phyloP scores from a whole-genome alignment of 2,797 vertebrate species.

The Tenualosa ilisha region DNA sequence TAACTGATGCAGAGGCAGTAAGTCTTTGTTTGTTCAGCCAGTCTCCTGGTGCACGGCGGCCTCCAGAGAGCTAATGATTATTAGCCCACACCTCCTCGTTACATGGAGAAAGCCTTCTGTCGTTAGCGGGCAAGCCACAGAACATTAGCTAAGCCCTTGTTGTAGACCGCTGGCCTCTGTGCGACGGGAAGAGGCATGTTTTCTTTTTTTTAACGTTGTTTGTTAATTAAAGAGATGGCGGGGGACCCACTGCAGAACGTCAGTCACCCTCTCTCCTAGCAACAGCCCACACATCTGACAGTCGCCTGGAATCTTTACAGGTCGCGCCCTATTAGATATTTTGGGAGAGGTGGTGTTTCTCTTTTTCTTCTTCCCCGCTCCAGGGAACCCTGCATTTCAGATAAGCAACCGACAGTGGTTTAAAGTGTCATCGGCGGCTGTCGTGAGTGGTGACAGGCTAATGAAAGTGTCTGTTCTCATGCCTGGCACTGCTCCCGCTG shows the following conservation, averaged over 20 bases:
- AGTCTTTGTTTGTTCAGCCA: background rate
- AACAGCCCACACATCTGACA: constrained; percentile 1
- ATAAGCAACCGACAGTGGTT: constrained; percentile 1
- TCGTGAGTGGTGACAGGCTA: constrained; percentile 31
- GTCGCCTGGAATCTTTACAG: background rate
- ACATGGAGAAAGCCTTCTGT: background rate
- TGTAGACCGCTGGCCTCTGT: background rate
- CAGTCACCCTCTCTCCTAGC: background rate
- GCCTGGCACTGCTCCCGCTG: background rate
- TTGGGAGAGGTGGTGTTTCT: background rate
- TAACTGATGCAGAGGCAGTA: background rate
- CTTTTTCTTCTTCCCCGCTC: background rate
- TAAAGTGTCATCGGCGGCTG: background rate
- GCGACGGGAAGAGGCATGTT: background rate
- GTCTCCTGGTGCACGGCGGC: background rate
- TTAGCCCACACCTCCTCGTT: background rate
- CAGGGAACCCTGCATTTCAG: background rate
- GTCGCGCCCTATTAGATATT: background rate
- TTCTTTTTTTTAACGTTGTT: background rate
- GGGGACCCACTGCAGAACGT: background rate
- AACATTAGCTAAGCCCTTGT: background rate
- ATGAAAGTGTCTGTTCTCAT: constrained; percentile 34
- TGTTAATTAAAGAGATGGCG: background rate
- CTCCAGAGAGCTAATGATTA: background rate
- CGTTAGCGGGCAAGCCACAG: background rate